phyloP scores from a whole-genome alignment of 2,888 invertebrate genomes.

The Plemyria rubiginata region DNA sequence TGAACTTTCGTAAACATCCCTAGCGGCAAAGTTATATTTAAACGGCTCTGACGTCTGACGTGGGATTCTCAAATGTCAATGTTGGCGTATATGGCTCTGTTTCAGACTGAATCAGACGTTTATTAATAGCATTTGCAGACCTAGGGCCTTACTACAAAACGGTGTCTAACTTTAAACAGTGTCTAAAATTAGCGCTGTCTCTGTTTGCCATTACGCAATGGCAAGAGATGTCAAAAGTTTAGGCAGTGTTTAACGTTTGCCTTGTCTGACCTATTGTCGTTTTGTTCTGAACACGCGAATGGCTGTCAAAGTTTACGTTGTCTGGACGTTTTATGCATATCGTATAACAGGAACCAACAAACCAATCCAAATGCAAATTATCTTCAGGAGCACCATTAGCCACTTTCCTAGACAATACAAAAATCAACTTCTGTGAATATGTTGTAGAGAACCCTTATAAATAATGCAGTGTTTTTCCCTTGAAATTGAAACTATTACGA shows the following conservation, averaged over 20 bases:
- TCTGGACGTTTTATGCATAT: background rate
- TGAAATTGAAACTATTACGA: slow-evolving; percentile 2
- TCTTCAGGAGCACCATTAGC: background rate
- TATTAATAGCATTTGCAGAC: slow-evolving; percentile 15
- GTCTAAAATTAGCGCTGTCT: no score
- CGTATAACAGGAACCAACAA: background rate
- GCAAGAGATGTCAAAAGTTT: no score
- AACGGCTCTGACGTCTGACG: slow-evolving; percentile 6
- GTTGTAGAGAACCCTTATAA: background rate
- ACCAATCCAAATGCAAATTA: background rate
- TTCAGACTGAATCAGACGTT: slow-evolving; percentile 26
- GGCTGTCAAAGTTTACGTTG: background rate
- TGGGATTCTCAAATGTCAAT: slow-evolving; percentile 36
- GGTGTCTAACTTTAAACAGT: no score
- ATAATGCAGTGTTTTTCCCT: background rate
- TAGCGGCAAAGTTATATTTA: slow-evolving; percentile 15
- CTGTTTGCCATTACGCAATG: no score
- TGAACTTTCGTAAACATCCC: slow-evolving; percentile 28
- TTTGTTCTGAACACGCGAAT: slow-evolving; percentile 3
- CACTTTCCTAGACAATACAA: background rate
- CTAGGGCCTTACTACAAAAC: no score
- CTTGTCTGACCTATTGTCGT: no score
- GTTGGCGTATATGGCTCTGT: slow-evolving; percentile 23
- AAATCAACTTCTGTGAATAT: background rate
- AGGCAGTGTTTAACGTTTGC: no score